Conservation (phyloP, 2,113 vertebrate genomes). For the Cryptoleucopteryx plumbea region DNA sequence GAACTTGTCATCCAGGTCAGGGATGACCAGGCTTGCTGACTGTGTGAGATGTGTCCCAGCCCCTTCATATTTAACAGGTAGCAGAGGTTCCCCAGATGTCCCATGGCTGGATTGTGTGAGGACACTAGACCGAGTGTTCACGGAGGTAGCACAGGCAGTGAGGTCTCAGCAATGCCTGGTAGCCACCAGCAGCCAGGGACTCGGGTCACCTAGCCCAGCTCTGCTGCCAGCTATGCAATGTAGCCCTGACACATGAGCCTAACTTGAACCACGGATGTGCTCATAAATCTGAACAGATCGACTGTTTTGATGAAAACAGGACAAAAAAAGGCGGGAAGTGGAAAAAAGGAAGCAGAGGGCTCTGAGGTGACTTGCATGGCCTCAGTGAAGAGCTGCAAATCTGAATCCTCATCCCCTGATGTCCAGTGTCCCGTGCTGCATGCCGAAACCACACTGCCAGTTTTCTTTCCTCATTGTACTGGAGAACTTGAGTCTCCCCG, state of each 20-base stretch:
- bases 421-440: background rate
- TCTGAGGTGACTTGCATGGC: background rate
- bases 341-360: background rate
- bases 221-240: background rate
- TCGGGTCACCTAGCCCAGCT: background rate
- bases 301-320: background rate
- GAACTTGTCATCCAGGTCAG: background rate
- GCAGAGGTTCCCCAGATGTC: background rate
- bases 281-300: background rate
- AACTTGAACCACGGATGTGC: background rate
- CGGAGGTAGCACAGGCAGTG: background rate
- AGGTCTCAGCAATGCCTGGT: background rate
- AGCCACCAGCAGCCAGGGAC: background rate
- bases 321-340: background rate
- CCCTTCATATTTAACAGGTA: background rate
- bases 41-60: background rate
- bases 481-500: background rate
- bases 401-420: background rate
- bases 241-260: background rate
- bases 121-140: background rate
- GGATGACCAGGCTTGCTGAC: background rate
- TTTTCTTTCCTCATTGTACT: background rate
- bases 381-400: background rate
- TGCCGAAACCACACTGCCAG: background rate
- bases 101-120: background rate